Evolutionary conservation across 2,888 invertebrate species (phyloP), one percentile per base, ranked within the genome.

Genomic region (Odontocerum albicorne): DNA sequence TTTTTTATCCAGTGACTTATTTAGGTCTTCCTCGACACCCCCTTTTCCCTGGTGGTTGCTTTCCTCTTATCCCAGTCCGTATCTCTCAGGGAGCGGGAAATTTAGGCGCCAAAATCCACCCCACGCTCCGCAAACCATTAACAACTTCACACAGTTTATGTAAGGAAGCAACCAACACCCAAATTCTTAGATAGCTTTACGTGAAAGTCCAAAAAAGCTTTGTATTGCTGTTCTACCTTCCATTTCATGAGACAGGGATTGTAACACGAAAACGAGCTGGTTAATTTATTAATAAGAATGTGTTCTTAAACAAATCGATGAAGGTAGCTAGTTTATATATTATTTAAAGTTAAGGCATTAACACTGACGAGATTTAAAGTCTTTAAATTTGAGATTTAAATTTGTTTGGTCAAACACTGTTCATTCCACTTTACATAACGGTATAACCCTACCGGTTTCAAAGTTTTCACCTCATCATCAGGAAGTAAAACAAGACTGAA

Each of bases 91-190:
- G 7, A 8, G 36, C 3, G 15, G 36, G 36, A 20, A 27, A 15
- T 42, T 27, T 27, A 27, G 27, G 27, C 27, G 27, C 27, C 27
- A 27, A 27, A 27, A 27, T 27, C 42, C 16, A n/a, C 21, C 20
- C 21, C 15, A 43, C 22, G 16, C 21, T 43, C 43, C 43, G 8
- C 43, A 3, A 22, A 22, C 43, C 43, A 43, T 27, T 43, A 43
- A 43, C 43, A 43, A 43, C 43, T 43, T 43, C 43, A 43, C 43
- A 16, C 43, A 43, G 43, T 22, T 43, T 43, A 27, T 43, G 31
- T 43, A 22, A 16, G 13, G 43, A 22, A 43, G 27, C 27, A 10
- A 4, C 21, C 15, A 16, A 16, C 43, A 16, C 31, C 43, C 22
- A 43, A 15, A 13, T 43, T 43, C 19, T 12, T 17, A 15, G 16